phyloP scores from a whole-genome alignment of 35 echinoderm and acorn worm species.

The Lytechinus pictus region DNA sequence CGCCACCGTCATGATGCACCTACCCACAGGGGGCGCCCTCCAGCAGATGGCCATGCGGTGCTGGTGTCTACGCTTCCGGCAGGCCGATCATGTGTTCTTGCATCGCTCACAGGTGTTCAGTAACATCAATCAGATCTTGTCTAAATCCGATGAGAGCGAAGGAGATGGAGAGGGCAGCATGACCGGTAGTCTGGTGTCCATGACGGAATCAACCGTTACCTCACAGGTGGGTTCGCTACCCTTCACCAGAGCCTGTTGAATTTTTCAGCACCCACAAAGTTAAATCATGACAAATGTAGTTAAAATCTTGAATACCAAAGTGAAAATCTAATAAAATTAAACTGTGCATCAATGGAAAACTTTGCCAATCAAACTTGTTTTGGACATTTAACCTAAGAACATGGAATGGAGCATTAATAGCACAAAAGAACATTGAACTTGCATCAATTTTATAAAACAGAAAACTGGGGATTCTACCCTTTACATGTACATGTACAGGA shows the following conservation, averaged over 20 bases:
- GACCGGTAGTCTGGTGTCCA: constrained; percentile 57
- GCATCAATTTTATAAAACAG: no score
- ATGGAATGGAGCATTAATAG: no score
- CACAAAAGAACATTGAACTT: no score
- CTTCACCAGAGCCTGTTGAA: neutral
- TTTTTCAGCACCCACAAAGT: no score
- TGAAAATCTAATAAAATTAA: no score
- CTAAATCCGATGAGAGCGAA: constrained; percentile 86
- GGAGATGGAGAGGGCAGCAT: constrained; percentile 62
- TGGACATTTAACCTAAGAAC: no score
- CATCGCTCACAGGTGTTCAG: constrained; percentile 98
- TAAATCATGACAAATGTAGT: no score
- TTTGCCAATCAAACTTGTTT: no score
- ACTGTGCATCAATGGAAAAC: no score
- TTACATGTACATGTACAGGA: no score
- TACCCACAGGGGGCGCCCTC: constrained; percentile 89
- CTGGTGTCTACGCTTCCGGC: constrained; percentile 91
- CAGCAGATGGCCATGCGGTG: constrained; percentile 95
- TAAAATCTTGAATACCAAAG: no score
- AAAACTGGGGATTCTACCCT: no score
- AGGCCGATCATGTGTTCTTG: constrained; percentile 89
- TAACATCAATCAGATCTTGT: constrained; percentile 95
- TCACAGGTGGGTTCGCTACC: constrained; percentile 13
- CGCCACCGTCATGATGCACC: constrained; percentile 90
- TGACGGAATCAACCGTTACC: constrained; percentile 33